Evolutionary conservation across 2,888 invertebrate genomes (phyloP), one percentile per base, ranked within the genome.

Genomic region (Odontothrips loti): DNA sequence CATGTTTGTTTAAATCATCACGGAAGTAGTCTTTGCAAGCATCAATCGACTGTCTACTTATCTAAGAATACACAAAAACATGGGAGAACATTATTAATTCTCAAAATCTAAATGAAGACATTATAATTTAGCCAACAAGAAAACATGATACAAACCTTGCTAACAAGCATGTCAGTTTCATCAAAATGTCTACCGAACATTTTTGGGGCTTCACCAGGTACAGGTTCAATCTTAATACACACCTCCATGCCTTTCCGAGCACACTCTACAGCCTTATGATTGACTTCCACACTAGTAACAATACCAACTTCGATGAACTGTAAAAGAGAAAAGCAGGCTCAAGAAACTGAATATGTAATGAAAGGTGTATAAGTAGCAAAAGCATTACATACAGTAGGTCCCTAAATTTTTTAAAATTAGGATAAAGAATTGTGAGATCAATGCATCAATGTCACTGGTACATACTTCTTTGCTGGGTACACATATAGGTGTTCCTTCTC

Each of bases 1-100:
- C 99, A 84, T 94, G 93, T 89, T 98, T 99, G 86, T 94, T 89
- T 85, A 99, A 91, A 88, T 99, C 99, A 85, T 98, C 98, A 83
- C 99, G 92, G 93, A 99, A 99, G 89, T 98, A 97, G 85, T 98
- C 96, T 89, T 99, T 99, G 89, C 99, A 98, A 12, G 97, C 98
- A 89, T 99, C 99, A 87, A 99, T 99, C 83, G 98, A 98, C 87
- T 98, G 96, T 81, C 99, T 93, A 80, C 96, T 95, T 86, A 99
- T 98, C 97, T 98, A 15, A 91, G 90, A 84, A 85, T 84, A 86
- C 85, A 29, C 1, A 58, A 58, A 51, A 23, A 80, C 15, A 63
- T 9, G 58, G 12, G 51, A 15, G 6, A 23, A 15, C 43, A 9
- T 79, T 2, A 23, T 79, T 79, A 27, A 79, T 27, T 1, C 79